Percentiles rank a stretch among this genome's conserved stretches.
Conservation (phyloP, 2,113 vertebrate genomes). For the Elanoides forficatus region DNA sequence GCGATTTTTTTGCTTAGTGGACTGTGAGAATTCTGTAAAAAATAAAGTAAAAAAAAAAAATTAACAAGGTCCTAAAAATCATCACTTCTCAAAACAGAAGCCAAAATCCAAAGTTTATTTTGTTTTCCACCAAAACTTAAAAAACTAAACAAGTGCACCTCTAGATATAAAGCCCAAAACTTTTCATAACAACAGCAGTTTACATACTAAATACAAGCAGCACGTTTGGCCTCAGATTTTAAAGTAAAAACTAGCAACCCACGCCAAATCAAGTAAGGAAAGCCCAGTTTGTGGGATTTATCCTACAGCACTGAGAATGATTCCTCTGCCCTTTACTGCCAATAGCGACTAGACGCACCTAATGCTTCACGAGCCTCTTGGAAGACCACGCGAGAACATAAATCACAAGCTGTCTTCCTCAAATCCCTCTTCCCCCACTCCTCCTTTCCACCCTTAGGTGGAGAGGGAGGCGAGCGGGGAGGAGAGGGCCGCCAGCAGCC, state of each 20-base stretch:
- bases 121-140: not conserved
- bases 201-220: not conserved
- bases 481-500: not conserved
- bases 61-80: not conserved
- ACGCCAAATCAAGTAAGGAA: not conserved
- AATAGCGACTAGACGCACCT: not conserved
- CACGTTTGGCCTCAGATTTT: not conserved
- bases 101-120: not conserved
- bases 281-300: not conserved
- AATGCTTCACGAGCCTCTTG: not conserved
- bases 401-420: not conserved
- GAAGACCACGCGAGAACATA: not conserved
- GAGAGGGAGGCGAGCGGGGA: accelerated
- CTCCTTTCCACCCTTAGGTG: accelerated
- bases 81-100: not conserved
- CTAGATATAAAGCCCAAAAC: not conserved
- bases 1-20: not conserved
- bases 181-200: not conserved
- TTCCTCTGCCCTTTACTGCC: not conserved
- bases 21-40: not conserved
- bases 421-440: not conserved
- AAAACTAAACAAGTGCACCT: not conserved
- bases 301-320: not conserved
- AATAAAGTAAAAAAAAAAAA: not conserved
- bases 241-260: not conserved